Base-by-base conservation (phyloP, 2,797 vertebrate genomes). In the Protosalanx chinensis region DNA sequence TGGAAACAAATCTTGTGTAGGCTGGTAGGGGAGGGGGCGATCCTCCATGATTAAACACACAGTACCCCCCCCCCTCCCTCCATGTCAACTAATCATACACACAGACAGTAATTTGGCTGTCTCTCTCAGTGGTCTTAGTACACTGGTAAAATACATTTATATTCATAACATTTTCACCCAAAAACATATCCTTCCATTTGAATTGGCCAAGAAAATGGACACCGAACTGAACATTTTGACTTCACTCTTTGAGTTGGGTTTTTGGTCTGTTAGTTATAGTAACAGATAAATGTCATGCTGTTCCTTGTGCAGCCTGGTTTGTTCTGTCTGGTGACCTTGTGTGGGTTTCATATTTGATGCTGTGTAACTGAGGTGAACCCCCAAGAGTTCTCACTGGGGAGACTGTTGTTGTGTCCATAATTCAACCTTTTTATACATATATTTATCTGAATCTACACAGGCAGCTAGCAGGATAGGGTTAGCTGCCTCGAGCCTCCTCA, bases 31-130 rank as follows among this genome's bases (percentile, higher is more conserved):
- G 8, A 49, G 13, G 1, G 33, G 58, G 57, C n/a, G 58, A 20
- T 64, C 64, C 64, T 32, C 8, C 0, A 27, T 72, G 72, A 72
- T 68, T 77, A 64, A 72, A 65, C 33, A 53, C 7, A 37, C 35
- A 37, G 7, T 27, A 18, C 4, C 6, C 6, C 51, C 51, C 51
- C 49, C 3, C 4, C 6, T 5, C 51, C 51, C 51, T 15, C 51
- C 16, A 18, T 16, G 51, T 56, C 41, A 46, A 46, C 10, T 12
- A 8, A 53, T n/a, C 46, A 16, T 7, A 56, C 3, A 56, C 18
- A n/a, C 51, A 56, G 18, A 6, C 51, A 5, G 3, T 56, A n/a
- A 56, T n/a, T 1, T 56, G 51, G 18, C 51, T 18, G 12, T 56
- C 51, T n/a, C 51, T 56, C 41, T 46, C 41, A 37, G 7, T 2